Conservation (phyloP, 2,113 vertebrate genomes). For the Rhodinocichla rosea region DNA sequence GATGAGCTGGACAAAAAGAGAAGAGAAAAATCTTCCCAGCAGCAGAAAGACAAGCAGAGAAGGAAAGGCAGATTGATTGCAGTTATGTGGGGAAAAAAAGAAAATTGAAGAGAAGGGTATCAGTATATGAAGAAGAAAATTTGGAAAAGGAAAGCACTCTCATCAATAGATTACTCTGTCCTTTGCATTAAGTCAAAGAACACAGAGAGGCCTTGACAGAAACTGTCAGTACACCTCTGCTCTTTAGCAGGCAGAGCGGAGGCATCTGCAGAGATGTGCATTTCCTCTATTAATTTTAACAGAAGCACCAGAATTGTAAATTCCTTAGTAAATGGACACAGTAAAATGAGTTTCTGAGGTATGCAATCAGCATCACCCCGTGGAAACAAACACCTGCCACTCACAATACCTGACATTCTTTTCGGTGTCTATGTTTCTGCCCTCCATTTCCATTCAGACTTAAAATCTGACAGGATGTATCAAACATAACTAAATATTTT, state of each 20-base stretch:
- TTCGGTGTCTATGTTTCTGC: background rate
- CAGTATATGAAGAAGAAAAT: background rate
- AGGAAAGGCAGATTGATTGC: background rate
- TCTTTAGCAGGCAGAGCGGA: background rate
- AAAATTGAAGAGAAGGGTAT: background rate
- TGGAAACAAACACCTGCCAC: background rate
- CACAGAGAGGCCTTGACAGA: background rate
- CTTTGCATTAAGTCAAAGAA: background rate
- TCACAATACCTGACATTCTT: background rate
- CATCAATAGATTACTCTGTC: background rate
- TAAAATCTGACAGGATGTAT: background rate
- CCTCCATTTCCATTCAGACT: background rate
- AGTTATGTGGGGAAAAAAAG: accelerated
- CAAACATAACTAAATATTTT: background rate
- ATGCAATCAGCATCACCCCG: background rate
- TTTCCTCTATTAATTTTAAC: background rate
- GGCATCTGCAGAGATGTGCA: background rate
- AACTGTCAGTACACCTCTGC: background rate
- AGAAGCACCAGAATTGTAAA: background rate
- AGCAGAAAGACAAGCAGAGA: background rate
- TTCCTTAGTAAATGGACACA: background rate
- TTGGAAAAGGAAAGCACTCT: background rate
- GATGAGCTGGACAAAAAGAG: background rate
- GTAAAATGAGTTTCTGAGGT: background rate
- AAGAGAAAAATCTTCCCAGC: background rate